Evolutionary conservation across 2,113 vertebrate genomes (phyloP).

Genomic region (Psittacula cyanocephala): DNA sequence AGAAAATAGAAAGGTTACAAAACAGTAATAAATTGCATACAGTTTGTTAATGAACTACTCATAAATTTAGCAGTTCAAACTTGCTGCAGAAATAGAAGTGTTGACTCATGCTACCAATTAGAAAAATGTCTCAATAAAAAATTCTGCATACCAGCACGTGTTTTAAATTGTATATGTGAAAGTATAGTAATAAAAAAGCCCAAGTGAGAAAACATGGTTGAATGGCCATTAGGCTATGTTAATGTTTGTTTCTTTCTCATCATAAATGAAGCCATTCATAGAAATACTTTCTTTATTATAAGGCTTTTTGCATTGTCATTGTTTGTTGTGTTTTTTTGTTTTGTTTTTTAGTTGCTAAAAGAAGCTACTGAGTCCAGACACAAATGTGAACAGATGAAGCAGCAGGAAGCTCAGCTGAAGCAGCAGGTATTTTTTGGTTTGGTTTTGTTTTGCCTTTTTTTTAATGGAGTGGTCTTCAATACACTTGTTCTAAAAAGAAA

Average conservation of each 20-base stretch:
- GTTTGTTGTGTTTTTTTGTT: background rate
- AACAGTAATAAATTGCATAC: background rate
- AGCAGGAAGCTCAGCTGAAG: constrained; percentile 94
- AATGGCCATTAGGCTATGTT: background rate
- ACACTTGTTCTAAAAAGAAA: background rate
- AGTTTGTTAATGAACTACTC: background rate
- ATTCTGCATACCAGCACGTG: background rate
- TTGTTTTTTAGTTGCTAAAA: constrained; percentile 86
- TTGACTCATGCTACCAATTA: background rate
- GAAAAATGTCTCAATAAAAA: background rate
- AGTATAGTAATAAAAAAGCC: background rate
- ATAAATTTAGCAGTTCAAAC: background rate
- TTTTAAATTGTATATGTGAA: background rate
- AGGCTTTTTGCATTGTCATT: background rate
- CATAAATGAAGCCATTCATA: background rate
- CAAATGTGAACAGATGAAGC: constrained; percentile 97
- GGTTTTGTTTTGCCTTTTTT: background rate
- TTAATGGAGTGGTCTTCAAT: background rate
- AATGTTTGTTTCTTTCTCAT: background rate
- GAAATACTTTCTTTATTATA: background rate
- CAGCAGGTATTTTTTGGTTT: constrained; percentile 82
- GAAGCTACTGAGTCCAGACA: constrained; percentile 93
- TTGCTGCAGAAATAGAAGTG: background rate
- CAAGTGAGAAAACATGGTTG: background rate
- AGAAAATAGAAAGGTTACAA: background rate